Evolutionary conservation across 2,888 invertebrate genomes (phyloP), one percentile per base, ranked within the genome.

Genomic region (Melanophora roralis): DNA sequence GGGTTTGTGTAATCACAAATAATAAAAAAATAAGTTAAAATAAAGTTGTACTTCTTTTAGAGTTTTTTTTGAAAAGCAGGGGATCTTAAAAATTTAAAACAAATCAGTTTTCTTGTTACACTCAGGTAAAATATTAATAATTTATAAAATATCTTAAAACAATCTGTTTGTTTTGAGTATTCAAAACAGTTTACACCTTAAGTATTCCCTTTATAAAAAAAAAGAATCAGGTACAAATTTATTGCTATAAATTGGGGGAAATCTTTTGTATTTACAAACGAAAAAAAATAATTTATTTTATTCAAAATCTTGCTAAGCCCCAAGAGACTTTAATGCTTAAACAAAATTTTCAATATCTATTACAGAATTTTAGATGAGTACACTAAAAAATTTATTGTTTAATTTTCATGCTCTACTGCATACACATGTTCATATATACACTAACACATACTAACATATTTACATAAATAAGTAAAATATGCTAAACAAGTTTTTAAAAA

Each of bases 401-500:
- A 27, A 27, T 27, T 27, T 67, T 67, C 16, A 49, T 67, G 47
- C 51, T 51, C 51, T 34, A 11, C 23, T 23, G 34, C 65, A 60
- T 45, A 14, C 27, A 27, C 6, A 27, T 6, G 6, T 3, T 3
- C 27, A 27, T 27, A 27, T n/a, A n/a, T n/a, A n/a, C n/a, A n/a
- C n/a, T n/a, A n/a, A n/a, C n/a, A n/a, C n/a, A n/a, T n/a, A n/a
- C n/a, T n/a, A n/a, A n/a, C 27, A 27, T 27, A 27, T 27, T 27
- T 27, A 27, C 27, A 27, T 27, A 27, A 27, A 27, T 27, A 16
- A 19, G 32, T 36, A 51, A 74, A 79, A 69, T 49, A 65, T 71
- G 49, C 40, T 65, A 21, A 57, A 74, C 57, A 65, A 71, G 19
- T 71, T 74, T 74, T 69, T 65, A 69, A 74, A 53, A 69, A 74